phyloP scores from a whole-genome alignment of 2,888 invertebrate genomes.

The Nomada goodeniana region DNA sequence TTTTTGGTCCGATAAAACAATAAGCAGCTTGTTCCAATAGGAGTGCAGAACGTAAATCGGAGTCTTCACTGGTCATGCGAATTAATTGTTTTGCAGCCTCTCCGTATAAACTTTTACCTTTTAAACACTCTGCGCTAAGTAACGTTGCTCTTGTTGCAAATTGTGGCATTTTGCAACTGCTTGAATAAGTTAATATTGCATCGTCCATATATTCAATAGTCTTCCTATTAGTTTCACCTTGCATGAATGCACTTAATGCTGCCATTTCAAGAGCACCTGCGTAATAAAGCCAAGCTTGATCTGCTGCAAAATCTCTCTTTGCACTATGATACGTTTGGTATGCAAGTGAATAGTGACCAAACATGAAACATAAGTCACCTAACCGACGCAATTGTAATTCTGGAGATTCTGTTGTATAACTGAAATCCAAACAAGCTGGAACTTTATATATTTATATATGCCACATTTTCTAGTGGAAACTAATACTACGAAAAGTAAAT shows the following conservation, averaged over 20 bases:
- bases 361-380: constrained; percentile 98
- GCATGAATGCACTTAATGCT: constrained; percentile 95
- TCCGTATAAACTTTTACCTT: constrained; percentile 90
- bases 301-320: constrained; percentile 98
- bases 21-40: constrained; percentile 97
- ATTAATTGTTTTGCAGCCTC: constrained; percentile 98
- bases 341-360: constrained; percentile 96
- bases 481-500: constrained; percentile 11
- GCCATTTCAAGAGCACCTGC: constrained; percentile 99
- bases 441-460: constrained; percentile 57
- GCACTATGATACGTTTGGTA: constrained; percentile 97
- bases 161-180: constrained; percentile 95
- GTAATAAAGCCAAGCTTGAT: constrained; percentile 98
- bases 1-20: constrained; percentile 91
- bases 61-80: constrained; percentile 98
- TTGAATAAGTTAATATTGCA: constrained; percentile 95
- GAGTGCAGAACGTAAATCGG: constrained; percentile 97
- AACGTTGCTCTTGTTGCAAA: constrained; percentile 97
- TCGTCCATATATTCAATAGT: constrained; percentile 97
- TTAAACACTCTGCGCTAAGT: constrained; percentile 94
- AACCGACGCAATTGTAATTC: constrained; percentile 97
- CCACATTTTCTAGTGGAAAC: constrained; percentile 10
- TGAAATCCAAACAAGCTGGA: constrained; percentile 80
- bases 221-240: constrained; percentile 91
- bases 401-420: constrained; percentile 92